Evolutionary conservation across 2,113 vertebrate species (phyloP).

Genomic region (Bambusicola thoracicus): DNA sequence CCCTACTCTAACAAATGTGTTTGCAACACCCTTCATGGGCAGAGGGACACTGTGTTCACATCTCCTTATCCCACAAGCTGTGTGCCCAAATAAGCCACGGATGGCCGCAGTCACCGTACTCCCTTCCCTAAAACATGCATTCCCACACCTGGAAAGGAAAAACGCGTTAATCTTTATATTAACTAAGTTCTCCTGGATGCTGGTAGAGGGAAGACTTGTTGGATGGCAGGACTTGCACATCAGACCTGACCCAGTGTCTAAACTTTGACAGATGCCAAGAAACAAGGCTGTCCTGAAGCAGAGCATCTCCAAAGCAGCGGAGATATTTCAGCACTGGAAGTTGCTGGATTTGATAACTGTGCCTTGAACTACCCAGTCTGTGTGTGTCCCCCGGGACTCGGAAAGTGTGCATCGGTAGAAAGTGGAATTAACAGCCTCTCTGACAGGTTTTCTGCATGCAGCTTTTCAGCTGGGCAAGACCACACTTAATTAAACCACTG

Average conservation of each 20-base stretch:
- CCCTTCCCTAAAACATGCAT: not conserved
- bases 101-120: not conserved
- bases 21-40: not conserved
- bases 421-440: conserved; percentile 33
- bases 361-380: not conserved
- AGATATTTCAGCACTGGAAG: not conserved
- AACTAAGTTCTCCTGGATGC: not conserved
- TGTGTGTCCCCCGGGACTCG: not conserved
- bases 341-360: not conserved
- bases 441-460: conserved; percentile 34
- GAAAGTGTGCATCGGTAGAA: not conserved
- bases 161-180: not conserved
- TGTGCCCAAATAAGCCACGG: not conserved
- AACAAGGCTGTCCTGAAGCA: not conserved
- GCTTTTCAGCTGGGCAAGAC: conserved; percentile 57
- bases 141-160: not conserved
- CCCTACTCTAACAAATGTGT: rapidly evolving
- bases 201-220: not conserved
- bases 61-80: not conserved
- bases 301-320: not conserved
- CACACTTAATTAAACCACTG: conserved; percentile 46
- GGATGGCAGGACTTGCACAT: not conserved
- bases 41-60: not conserved
- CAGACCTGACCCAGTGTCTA: not conserved
- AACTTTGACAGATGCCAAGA: not conserved